Base-by-base conservation (phyloP, 2,797 vertebrate genomes). In the Mustela erminea region DNA sequence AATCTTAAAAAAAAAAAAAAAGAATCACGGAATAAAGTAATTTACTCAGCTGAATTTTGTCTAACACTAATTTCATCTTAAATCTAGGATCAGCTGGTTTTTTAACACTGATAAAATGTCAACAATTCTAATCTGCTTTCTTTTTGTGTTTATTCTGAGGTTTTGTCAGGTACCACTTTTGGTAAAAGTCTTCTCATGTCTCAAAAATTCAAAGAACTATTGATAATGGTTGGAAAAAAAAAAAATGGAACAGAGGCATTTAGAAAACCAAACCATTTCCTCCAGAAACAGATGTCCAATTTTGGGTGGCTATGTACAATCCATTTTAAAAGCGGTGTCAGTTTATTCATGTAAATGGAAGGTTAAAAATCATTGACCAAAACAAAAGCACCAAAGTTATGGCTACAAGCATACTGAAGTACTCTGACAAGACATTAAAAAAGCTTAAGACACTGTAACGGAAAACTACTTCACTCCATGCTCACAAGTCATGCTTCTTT, bases 201-300 rank as follows among this genome's bases (percentile, higher is more conserved):
- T 70, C 43, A 70, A 74, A 60, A 15, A 27, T 75, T 43, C 43
- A 88, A 74, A 94, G 11, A 66, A 87, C 18, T 62, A 80, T 3
- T 58, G 7, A 27, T 12, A 77, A 27, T 75, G 75, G 84, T 17
- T 38, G 7, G 64, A 21, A 88, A 95, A 80, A 80, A 52, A 93
- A 82, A 78, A 35, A 66, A 91, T 0, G 5, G 64, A 70, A 90
- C 54, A 58, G 82, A 93, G 49, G 70, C 62, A 32, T 86, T 91
- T 82, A 91, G 87, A 91, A 83, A 88, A 82, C 11, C 25, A 87
- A 97, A 84, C 13, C 60, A 60, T 23, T 85, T 80, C 15, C 54
- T 77, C 70, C 49, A 78, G 83, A 83, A 93, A 87, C 5, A 83
- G 94, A 60, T 41, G 27, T 43, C 12, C 13, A 32, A 62, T 86